Conservation (phyloP, 2,888 invertebrate species). For the Furcula furcula region DNA sequence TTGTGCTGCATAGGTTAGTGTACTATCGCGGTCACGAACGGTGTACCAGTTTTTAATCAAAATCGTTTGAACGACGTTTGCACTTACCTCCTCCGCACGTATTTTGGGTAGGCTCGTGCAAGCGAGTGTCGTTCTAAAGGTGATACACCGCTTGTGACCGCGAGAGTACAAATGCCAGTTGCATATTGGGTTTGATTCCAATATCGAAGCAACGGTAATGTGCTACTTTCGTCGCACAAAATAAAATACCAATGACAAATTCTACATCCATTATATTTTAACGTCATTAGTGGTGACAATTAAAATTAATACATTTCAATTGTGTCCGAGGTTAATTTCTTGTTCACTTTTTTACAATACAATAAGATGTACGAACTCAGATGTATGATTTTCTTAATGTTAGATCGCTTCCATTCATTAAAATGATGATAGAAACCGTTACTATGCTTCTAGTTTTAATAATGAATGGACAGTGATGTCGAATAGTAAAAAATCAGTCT, state of each 20-base stretch:
- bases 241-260: constrained; percentile 63
- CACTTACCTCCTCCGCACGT: too few species aligned
- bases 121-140: too few species aligned
- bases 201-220: too few species aligned
- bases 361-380: constrained; percentile 56
- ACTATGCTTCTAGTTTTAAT: constrained; percentile 14
- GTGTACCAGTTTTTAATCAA: too few species aligned
- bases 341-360: constrained; percentile 56
- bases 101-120: too few species aligned
- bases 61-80: too few species aligned
- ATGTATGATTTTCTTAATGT: constrained; percentile 43
- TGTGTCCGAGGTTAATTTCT: constrained; percentile 42
- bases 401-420: constrained; percentile 28
- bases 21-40: too few species aligned
- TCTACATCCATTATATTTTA: constrained; percentile 81
- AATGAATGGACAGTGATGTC: constrained; percentile 34
- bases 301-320: constrained; percentile 68
- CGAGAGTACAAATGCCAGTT: too few species aligned
- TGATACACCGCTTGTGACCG: too few species aligned
- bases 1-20: too few species aligned
- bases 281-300: constrained; percentile 70
- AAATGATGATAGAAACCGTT: constrained; percentile 10
- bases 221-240: constrained; percentile 24
- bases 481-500: constrained; percentile 70
- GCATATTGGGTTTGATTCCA: too few species aligned